These are phyloP conservation scores for Thaleichthys pacificus DNA, from an alignment of 2,797 vertebrate genomes.

Conservation along the genomic window DNA sequence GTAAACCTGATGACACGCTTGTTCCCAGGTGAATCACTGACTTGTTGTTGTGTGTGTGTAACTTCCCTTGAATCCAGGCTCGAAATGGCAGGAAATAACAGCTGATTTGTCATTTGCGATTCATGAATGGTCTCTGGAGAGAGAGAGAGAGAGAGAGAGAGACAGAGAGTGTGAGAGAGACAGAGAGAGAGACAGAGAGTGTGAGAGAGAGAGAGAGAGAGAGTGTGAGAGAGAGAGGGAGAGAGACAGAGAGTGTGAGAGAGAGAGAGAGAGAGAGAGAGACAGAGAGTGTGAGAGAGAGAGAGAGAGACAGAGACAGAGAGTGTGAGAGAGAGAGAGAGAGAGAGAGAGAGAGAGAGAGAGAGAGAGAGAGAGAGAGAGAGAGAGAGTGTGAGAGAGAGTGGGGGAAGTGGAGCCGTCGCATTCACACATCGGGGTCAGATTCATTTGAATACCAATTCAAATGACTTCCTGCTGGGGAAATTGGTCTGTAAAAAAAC, in stretches of 20 bases:
- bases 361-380: conserved; percentile 5
- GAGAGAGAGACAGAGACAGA: background rate
- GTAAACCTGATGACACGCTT: conserved; percentile 46
- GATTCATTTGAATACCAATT: conserved; percentile 59
- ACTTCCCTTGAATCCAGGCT: conserved; percentile 43
- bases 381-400: conserved; percentile 24
- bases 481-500: conserved; percentile 51
- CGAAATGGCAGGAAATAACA: conserved; percentile 57
- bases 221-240: background rate
- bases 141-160: conserved; percentile 20
- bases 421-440: conserved; percentile 56
- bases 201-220: too few species aligned
- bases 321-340: conserved; percentile 4
- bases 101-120: conserved; percentile 56
- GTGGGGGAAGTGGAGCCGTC: conserved; percentile 26
- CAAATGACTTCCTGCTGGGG: conserved; percentile 57
- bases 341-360: background rate
- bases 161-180: conserved; percentile 24
- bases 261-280: conserved; percentile 7
- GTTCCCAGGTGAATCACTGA: conserved; percentile 19
- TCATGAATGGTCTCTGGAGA: conserved; percentile 45
- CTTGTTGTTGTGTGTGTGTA: conserved; percentile 26
- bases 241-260: background rate
- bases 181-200: too few species aligned
- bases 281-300: conserved; percentile 25